These are phyloP conservation scores for Phlogophora meticulosa DNA, from an alignment of 2,888 invertebrate genomes.

Conservation along the genomic window DNA sequence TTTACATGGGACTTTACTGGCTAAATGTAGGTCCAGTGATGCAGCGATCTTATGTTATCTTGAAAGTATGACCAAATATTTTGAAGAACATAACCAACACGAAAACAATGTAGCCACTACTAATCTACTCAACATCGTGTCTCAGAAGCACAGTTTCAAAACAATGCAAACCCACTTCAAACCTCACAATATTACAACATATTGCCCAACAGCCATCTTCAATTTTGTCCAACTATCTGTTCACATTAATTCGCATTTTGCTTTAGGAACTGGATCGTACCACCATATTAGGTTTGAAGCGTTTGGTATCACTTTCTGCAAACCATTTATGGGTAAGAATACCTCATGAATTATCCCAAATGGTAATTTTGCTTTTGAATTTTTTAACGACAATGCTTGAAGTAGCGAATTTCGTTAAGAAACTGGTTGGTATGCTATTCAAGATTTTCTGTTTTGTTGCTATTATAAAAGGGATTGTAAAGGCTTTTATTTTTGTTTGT, in stretches of 20 bases:
- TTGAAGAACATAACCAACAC: not conserved
- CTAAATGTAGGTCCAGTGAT: too few species aligned
- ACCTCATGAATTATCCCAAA: constrained; percentile 88
- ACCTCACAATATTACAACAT: constrained; percentile 40
- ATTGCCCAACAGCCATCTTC: constrained; percentile 60
- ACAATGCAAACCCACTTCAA: constrained; percentile 28
- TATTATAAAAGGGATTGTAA: constrained; percentile 48
- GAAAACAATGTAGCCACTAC: not conserved
- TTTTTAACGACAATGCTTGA: constrained; percentile 64
- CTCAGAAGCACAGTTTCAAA: constrained; percentile 25
- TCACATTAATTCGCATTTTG: constrained; percentile 69
- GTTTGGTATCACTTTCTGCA: constrained; percentile 88
- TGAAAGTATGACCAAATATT: not conserved
- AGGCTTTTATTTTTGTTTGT: constrained; percentile 50
- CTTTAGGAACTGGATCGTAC: constrained; percentile 84
- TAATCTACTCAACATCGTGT: not conserved
- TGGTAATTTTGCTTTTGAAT: constrained; percentile 70
- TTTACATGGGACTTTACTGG: too few species aligned
- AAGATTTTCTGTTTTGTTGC: constrained; percentile 55
- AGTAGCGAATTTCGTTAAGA: constrained; percentile 55
- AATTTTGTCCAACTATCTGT: constrained; percentile 61
- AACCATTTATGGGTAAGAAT: constrained; percentile 87
- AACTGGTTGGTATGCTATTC: constrained; percentile 60
- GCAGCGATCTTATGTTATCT: too few species aligned
- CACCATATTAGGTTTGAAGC: constrained; percentile 75